A percentile compares a stretch with the other conserved stretches of the same genome.
Conservation (phyloP, 1,140 invertebrate species). For the Pentalonia nigronervosa region DNA sequence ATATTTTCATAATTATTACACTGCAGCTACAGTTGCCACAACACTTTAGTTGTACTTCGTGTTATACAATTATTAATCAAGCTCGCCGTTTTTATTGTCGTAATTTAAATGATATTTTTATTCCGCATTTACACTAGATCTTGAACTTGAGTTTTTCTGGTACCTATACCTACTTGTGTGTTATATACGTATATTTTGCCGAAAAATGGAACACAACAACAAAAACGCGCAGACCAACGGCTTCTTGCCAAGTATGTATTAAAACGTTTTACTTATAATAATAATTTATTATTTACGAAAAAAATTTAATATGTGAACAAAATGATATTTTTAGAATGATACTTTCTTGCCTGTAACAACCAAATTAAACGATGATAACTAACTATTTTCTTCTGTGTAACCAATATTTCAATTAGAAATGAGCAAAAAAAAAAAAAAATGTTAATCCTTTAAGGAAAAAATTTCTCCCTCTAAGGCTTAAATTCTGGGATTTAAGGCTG, state of each 20-base stretch:
- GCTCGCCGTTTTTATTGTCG: background rate
- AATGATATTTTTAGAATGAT: background rate
- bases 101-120: background rate
- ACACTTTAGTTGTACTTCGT: background rate
- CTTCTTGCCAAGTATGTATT: conserved; percentile 34
- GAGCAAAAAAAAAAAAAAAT: background rate
- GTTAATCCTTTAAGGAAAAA: background rate
- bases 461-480: background rate
- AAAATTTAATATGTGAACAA: background rate
- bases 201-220: conserved; percentile 25
- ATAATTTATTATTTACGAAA: no score
- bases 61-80: background rate
- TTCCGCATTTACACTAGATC: background rate
- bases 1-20: background rate
- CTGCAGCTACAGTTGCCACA: background rate
- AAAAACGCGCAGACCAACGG: background rate
- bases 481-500: background rate
- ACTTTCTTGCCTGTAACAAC: background rate
- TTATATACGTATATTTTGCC: background rate
- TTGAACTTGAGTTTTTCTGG: background rate
- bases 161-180: background rate
- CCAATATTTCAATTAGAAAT: background rate
- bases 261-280: background rate
- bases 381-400: background rate
- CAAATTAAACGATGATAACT: background rate